Evolutionary conservation across 2,888 invertebrate genomes (phyloP), one percentile per base, ranked within the genome.

Genomic region (Athetis lepigone): DNA sequence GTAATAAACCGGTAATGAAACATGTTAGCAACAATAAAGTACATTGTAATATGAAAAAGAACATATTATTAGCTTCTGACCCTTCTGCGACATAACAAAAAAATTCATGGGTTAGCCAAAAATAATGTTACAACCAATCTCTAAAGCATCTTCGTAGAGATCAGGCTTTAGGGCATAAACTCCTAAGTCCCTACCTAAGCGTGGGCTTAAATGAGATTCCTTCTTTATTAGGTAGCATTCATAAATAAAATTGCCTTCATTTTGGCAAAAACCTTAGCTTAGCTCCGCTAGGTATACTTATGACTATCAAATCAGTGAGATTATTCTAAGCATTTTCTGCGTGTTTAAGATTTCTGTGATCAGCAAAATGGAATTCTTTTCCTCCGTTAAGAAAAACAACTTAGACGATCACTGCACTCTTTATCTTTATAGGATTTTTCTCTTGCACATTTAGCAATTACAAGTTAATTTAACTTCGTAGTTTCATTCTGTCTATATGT

Each of bases 401-500:
- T 69, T 59, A 7, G 11, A 50, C 33, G 16, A 56, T 33, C 25
- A 33, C 33, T 13, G 33, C 13, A 43, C 52, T 40, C 2, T 52
- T 42, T 54, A 52, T 61, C n/a, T 55, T 55, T 46, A 67, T 19
- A 8, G 18, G 19, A 25, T 25, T 40, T 66, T 54, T 61, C 42
- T 49, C 0, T 39, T 9, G 29, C 33, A 39, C n/a, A n/a, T 11
- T 42, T 51, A 49, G 45, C 61, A 29, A 11, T 49, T 54, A 42
- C 42, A 13, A 45, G 25, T 21, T 13, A 19, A 70, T 45, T 25
- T 1, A 6, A 42, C 29, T 46, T 59, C 13, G 19, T 4, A 49
- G 40, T 40, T 57, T 51, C 8, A 60, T 52, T 60, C 29, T 42
- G 27, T 59, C 23, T 11, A 21, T n/a, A n/a, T n/a, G n/a, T n/a